phyloP scores from a whole-genome alignment of 2,797 vertebrate genomes.

The Melanotaenia maccullochi region DNA sequence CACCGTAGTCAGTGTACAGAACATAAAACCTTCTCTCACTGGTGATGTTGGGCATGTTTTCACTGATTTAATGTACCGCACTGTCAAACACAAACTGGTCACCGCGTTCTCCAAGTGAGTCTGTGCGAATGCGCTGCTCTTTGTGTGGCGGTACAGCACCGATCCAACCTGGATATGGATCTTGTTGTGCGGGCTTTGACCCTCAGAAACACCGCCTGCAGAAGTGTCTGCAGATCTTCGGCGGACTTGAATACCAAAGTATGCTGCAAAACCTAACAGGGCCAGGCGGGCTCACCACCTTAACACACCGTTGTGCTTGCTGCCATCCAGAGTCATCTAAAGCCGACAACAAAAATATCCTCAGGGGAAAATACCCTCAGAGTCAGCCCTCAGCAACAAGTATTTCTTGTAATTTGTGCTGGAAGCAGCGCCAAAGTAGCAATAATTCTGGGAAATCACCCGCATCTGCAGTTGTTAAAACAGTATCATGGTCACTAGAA shows the following conservation, averaged over 20 bases:
- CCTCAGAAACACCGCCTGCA: conserved; percentile 92
- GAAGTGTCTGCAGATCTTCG: conserved; percentile 86
- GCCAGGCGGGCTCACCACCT: conserved; percentile 71
- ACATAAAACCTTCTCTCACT: neutral
- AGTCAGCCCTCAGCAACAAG: neutral
- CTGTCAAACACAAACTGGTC: neutral
- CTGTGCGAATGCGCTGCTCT: too few species aligned
- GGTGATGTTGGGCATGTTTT: neutral
- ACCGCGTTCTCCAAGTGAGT: too few species aligned
- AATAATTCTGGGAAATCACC: too few species aligned
- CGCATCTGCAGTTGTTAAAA: too few species aligned
- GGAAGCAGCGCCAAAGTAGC: too few species aligned
- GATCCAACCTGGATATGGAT: conserved; percentile 73
- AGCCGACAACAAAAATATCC: conserved; percentile 8
- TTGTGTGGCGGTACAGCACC: too few species aligned
- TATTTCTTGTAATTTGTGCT: neutral
- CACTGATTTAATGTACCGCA: neutral
- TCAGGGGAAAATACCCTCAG: too few species aligned
- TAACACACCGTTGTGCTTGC: conserved; percentile 77
- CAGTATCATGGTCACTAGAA: too few species aligned
- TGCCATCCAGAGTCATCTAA: conserved; percentile 65
- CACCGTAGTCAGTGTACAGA: neutral
- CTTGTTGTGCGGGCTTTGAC: conserved; percentile 85
- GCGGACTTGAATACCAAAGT: conserved; percentile 91
- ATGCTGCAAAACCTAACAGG: conserved; percentile 90